Base-by-base conservation (phyloP, 2,113 vertebrate species). In the Serinus canaria region DNA sequence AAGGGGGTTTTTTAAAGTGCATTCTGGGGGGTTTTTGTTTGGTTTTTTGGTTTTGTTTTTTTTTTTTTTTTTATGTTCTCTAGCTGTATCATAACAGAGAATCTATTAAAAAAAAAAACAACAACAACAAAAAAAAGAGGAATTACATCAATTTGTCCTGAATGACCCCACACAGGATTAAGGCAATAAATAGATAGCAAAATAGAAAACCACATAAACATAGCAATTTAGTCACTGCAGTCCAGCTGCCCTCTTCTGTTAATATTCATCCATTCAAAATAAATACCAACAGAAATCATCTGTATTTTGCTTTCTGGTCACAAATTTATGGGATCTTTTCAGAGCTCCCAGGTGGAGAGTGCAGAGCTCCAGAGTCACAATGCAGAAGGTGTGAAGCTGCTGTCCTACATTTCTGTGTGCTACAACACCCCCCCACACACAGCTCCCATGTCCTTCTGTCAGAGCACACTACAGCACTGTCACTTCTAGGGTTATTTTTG, bases 401-500 rank as follows among this genome's bases (percentile, higher is more conserved):
- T 83, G 41, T 79, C 78, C 75, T 49, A 4, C 24, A 80, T 83
- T 90, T 83, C 59, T 28, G 46, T 47, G 75, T 31, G 63, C 22
- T 78, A 24, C 50, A 67, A 35, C 74, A 63, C 84, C 78, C 50
- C 47, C 7, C 7, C 56, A 37, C 41, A 35, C 43, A 35, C 69
- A 55, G 49, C 44, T 58, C 76, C 52, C 37, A 30, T 62, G 63
- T 60, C 73, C 41, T 55, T 9, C 69, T 94, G 58, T 27, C 87
- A 85, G 62, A 94, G 69, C 58, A 44, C 7, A 56, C 33, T 53
- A 43, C 52, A 84, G 66, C 44, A 56, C 44, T 64, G 82, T 75
- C 53, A 79, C 39, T 74, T 86, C 55, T 47, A 35, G 50, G 50
- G 31, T 62, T 89, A 83, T 84, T 89, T 92, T 75, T 78, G 7